phyloP scores from a whole-genome alignment of 2,113 vertebrate genomes.

The Sebastes schlegelii region DNA sequence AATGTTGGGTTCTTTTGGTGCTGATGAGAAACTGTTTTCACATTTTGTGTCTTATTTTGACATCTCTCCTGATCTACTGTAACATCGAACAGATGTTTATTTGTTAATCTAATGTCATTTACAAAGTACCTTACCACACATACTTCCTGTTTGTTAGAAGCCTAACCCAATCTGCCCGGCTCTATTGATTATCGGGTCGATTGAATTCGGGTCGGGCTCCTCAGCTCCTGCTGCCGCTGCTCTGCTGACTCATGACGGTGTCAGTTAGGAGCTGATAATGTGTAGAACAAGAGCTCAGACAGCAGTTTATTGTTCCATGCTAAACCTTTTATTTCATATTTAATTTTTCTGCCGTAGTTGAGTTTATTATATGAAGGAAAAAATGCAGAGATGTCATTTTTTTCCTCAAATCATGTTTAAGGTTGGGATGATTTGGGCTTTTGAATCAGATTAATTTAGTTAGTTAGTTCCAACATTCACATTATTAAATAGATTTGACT shows the following conservation, averaged over 20 bases:
- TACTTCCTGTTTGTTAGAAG: constrained; percentile 17
- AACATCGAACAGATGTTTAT: background rate
- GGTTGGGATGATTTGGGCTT: background rate
- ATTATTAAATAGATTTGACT: background rate
- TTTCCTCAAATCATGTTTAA: background rate
- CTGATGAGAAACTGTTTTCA: background rate
- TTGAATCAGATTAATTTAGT: background rate
- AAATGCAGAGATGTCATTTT: background rate
- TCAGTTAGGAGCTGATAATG: constrained; percentile 5
- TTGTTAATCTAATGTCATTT: background rate
- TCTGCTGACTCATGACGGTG: constrained; percentile 19
- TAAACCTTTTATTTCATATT: background rate
- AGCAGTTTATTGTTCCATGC: background rate
- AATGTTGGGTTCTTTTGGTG: background rate
- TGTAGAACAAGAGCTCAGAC: background rate
- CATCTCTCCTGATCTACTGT: background rate
- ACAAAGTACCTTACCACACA: background rate
- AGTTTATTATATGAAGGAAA: background rate
- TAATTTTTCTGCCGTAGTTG: background rate
- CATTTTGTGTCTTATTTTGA: background rate
- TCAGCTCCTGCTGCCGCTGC: background rate
- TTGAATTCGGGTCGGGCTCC: constrained; percentile 8
- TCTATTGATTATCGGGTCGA: constrained; percentile 22
- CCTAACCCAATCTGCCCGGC: background rate
- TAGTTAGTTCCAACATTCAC: background rate